These are phyloP conservation scores for Campoplex nolae DNA, from an alignment of 2,888 invertebrate genomes.

Conservation along the genomic window DNA sequence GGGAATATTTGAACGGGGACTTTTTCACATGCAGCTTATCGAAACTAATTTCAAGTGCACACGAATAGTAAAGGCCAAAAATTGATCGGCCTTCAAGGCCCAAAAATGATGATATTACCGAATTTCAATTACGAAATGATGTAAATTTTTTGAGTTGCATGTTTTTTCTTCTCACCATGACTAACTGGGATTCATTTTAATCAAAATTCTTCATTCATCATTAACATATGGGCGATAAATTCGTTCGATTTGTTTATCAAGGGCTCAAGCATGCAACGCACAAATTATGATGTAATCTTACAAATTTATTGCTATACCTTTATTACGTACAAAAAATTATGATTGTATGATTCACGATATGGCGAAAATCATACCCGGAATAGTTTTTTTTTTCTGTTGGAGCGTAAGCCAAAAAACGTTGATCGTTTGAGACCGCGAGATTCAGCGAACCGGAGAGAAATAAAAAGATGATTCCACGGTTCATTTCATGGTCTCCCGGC, in stretches of 20 bases:
- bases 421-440: slow-evolving; percentile 53
- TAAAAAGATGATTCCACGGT: slow-evolving; percentile 49
- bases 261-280: not conserved
- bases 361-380: not conserved
- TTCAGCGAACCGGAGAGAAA: slow-evolving; percentile 35
- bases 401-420: slow-evolving; percentile 1
- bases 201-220: not conserved
- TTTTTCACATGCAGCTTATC: too few relatives aligned
- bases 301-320: not conserved
- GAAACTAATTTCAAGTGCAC: too few relatives aligned
- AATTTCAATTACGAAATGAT: too few relatives aligned
- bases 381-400: not conserved
- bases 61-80: not conserved
- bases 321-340: not conserved
- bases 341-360: not conserved
- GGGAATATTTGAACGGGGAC: too few relatives aligned
- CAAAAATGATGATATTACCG: too few relatives aligned
- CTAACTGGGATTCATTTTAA: not conserved
- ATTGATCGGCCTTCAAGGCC: not conserved
- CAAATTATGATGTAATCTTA: not conserved
- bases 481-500: slow-evolving; percentile 24
- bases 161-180: not conserved
- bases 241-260: not conserved
- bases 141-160: too few relatives aligned
- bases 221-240: not conserved